Evolutionary conservation across 2,113 vertebrate genomes (phyloP).

Genomic region (Coracopsis vasa): DNA sequence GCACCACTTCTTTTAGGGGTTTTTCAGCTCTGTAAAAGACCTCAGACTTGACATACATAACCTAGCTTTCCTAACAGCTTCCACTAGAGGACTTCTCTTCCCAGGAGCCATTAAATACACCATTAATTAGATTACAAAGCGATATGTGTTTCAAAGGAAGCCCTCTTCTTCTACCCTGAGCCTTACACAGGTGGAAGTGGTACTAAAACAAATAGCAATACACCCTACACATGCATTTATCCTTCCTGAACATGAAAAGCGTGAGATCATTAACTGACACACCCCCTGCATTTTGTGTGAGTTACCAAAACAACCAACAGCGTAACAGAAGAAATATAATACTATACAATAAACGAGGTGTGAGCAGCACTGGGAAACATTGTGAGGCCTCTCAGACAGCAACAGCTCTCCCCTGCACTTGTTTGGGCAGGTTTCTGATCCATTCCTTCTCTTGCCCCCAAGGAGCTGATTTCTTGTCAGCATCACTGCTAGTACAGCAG

Average conservation of each 20-base stretch:
- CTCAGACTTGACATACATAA: not conserved
- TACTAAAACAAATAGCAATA: not conserved
- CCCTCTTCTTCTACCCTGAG: not conserved
- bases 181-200: not conserved
- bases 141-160: not conserved
- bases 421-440: not conserved
- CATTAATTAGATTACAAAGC: not conserved
- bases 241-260: not conserved
- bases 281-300: not conserved
- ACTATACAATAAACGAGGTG: fast-evolving
- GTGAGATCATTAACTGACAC: not conserved
- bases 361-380: not conserved
- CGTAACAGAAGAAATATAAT: not conserved
- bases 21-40: not conserved
- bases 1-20: not conserved
- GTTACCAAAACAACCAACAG: not conserved
- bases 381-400: not conserved
- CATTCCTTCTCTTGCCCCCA: not conserved
- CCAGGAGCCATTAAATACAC: not conserved
- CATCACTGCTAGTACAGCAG: not conserved
- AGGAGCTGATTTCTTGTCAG: not conserved
- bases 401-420: not conserved
- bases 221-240: not conserved
- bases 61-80: not conserved
- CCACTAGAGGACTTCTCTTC: not conserved